These are phyloP conservation scores for Onychomys leucogaster DNA, from an alignment of 2,797 vertebrate species.

Conservation along the genomic window DNA sequence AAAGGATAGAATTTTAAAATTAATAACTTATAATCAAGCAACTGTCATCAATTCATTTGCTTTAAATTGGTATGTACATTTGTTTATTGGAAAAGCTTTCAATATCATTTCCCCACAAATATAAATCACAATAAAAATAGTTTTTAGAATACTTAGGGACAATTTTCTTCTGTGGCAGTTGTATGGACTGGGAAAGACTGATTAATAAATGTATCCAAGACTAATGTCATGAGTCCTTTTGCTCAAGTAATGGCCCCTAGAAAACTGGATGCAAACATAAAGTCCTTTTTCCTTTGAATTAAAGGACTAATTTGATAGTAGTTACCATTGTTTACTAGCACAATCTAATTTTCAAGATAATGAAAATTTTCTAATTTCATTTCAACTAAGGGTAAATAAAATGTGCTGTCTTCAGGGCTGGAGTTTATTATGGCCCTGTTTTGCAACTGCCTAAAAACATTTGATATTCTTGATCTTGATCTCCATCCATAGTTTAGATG, in stretches of 20 bases:
- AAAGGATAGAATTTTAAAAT: conserved; percentile 28
- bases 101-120: conserved; percentile 1
- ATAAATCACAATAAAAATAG: conserved; percentile 34
- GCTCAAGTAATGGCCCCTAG: not conserved
- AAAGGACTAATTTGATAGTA: not conserved
- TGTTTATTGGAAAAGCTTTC: conserved; percentile 36
- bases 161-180: not conserved
- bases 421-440: not conserved
- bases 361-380: not conserved
- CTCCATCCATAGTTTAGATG: conserved; percentile 6
- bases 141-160: not conserved
- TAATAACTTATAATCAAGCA: conserved; percentile 41
- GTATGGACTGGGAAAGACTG: not conserved
- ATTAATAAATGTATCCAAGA: not conserved
- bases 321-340: not conserved
- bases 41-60: conserved; percentile 26
- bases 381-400: not conserved
- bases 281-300: conserved; percentile 20
- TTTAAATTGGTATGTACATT: conserved; percentile 27
- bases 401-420: not conserved
- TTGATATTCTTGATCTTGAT: conserved; percentile 21
- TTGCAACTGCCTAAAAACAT: conserved; percentile 24
- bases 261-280: not conserved
- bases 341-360: conserved; percentile 26
- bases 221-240: not conserved